Conservation (phyloP, 2,888 invertebrate species). For the Hedya salicella region DNA sequence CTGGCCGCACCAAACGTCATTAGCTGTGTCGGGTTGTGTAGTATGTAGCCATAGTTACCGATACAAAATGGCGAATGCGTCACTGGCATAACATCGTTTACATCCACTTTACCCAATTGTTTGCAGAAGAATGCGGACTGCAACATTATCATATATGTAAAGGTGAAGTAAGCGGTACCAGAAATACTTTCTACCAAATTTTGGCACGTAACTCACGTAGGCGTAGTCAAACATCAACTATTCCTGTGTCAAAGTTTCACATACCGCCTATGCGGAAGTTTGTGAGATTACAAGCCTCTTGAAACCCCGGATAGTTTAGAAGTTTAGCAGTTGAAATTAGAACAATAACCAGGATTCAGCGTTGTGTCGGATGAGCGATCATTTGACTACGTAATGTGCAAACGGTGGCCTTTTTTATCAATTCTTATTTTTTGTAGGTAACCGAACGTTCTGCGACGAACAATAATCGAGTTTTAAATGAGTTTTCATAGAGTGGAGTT, state of each 20-base stretch:
- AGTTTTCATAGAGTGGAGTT: not conserved
- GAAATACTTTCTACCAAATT: conserved; percentile 6
- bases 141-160: conserved; percentile 12
- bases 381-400: not conserved
- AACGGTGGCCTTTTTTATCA: not conserved
- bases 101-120: not conserved
- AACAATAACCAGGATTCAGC: not conserved
- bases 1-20: too few relatives aligned
- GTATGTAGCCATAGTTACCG: not conserved
- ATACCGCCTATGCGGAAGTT: conserved; percentile 15
- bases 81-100: not conserved
- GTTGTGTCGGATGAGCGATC: not conserved
- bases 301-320: not conserved
- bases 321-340: conserved; percentile 2
- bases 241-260: conserved; percentile 18
- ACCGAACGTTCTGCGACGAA: too few relatives aligned
- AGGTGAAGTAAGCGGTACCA: not conserved
- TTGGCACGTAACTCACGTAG: not conserved
- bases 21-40: not conserved
- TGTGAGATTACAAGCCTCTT: not conserved
- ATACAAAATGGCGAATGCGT: not conserved
- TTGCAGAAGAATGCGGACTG: not conserved
- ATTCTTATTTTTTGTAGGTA: too few relatives aligned
- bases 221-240: conserved; percentile 7
- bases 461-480: not conserved